Evolutionary conservation across 2,113 vertebrate species (phyloP).

Genomic region (Parus major): DNA sequence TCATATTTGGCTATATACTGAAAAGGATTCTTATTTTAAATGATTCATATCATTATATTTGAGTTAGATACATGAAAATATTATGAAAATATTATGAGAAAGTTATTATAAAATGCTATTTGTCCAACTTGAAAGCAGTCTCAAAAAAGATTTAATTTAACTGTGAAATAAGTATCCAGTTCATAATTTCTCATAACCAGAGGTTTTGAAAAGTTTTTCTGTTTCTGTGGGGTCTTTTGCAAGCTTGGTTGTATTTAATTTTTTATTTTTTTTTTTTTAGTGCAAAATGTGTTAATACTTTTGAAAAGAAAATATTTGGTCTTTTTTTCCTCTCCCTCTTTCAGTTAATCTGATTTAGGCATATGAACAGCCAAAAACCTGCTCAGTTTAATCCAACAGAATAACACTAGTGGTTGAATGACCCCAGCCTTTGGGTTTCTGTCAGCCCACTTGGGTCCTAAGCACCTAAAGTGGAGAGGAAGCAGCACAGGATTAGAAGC

Average conservation of each 20-base stretch:
- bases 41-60: background rate
- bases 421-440: background rate
- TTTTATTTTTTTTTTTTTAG: background rate
- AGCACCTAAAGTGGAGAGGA: background rate
- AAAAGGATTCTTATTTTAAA: background rate
- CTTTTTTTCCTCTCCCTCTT: background rate
- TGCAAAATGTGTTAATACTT: background rate
- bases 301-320: background rate
- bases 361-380: background rate
- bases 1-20: background rate
- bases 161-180: background rate
- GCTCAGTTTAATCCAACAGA: background rate
- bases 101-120: background rate
- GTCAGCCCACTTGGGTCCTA: background rate
- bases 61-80: background rate
- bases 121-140: background rate
- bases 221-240: background rate
- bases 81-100: background rate
- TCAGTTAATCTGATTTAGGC: background rate
- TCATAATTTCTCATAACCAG: background rate
- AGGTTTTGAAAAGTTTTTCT: background rate
- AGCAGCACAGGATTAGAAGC: background rate
- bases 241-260: background rate
- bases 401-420: background rate
- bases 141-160: background rate